Base-by-base conservation (phyloP, 2,888 invertebrate species). In the Phalera bucephala region DNA sequence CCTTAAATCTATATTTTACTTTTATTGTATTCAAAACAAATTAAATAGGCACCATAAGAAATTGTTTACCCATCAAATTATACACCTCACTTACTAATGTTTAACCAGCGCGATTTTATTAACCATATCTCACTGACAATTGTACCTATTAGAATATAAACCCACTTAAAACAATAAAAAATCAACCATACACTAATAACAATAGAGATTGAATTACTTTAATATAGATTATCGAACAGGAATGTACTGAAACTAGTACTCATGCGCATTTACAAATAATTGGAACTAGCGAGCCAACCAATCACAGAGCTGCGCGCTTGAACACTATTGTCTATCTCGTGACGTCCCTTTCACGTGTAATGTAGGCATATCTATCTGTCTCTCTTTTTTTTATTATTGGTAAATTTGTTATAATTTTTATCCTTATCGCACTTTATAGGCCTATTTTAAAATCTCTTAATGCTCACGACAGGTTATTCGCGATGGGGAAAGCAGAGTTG, bases 221-320 rank as follows among this genome's bases (percentile, higher is more conserved):
- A 44, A 2, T 34, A 15, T 1, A 12, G 14, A 2, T 5, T 17
- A 15, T 47, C 47, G 55, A 56, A 41, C 48, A 56, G 50, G 55
- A 60, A 34, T 44, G 40, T 40, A 45, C 33, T 34, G 29, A 30
- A 40, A 41, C 48, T 47, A 60, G 58, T 60, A 52, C 64, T 52
- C 62, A 19, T 25, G 43, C 64, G 64, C 63, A 63, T 52, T 17
- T 57, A 59, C 62, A 63, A 60, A 52, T 59, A 61, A 64, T 59
- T 61, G 62, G 62, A 47, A 52, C 45, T 38, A 21, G 42, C 17
- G 31, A 11, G 34, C 15, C 28, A 33, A 36, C 63, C 63, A 64
- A 64, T 64, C 37, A 42, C 22, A 25, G n/a, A 7, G n/a, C 39
- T 6, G 31, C 26, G 43, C 9, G 27, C 23, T 50, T 29, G 31